Evolutionary conservation across 1,140 invertebrate species (phyloP).

Genomic region (Lutraria rhynchaena): DNA sequence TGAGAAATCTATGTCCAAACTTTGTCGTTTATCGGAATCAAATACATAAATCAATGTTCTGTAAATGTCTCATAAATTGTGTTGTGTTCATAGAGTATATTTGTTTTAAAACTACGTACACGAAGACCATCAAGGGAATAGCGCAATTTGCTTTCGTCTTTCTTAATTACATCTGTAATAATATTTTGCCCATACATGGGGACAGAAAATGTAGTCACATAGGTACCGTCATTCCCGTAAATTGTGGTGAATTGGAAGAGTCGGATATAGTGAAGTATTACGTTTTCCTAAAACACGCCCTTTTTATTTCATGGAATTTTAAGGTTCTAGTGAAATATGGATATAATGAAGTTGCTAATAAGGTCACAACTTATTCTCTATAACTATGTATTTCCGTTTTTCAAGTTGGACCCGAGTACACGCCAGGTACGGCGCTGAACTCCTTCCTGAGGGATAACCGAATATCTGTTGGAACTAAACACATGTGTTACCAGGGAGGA

Average conservation of each 20-base stretch:
- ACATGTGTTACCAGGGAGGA: constrained; percentile 89
- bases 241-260: neutral
- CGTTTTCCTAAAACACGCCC: neutral
- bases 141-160: no score
- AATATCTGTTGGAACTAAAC: constrained; percentile 89
- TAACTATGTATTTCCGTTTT: neutral
- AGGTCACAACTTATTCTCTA: neutral
- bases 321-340: neutral
- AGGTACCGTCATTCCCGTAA: neutral
- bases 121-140: no score
- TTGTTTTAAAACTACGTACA: no score
- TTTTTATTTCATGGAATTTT: neutral
- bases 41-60: no score
- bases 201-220: neutral
- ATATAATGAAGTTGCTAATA: neutral
- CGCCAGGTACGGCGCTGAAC: constrained; percentile 41
- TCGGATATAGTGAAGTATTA: neutral
- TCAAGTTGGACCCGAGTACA: constrained; percentile 49
- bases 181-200: no score
- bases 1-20: no score
- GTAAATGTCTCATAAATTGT: no score
- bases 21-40: no score
- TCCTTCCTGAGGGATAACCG: constrained; percentile 79
- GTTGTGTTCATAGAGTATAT: no score
- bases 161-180: no score